A percentile compares a stretch with the other conserved stretches of the same genome.
These are phyloP conservation scores for Lytechinus variegatus DNA, from an alignment of 35 echinoderm and acorn worm species.

Conservation along the genomic window DNA sequence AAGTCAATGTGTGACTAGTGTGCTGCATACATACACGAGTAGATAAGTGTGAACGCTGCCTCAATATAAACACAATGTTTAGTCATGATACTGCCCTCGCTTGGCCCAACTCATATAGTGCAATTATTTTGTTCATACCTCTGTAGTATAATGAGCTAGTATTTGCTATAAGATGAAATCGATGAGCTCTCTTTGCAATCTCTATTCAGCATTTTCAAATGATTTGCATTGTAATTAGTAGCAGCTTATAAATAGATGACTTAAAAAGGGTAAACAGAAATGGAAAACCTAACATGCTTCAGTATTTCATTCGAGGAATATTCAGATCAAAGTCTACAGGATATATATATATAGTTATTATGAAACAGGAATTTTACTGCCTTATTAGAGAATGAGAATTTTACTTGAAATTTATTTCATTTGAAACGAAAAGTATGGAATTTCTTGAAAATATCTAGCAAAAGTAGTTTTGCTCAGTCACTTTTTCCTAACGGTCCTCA, in stretches of 20 bases:
- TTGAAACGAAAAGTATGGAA: neutral
- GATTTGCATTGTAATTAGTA: neutral
- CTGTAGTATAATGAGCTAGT: neutral
- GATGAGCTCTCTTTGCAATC: neutral
- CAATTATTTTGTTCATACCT: conserved; percentile 29
- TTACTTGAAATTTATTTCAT: neutral
- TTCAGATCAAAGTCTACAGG: too few relatives aligned
- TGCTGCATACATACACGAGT: conserved; percentile 1
- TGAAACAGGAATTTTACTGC: neutral
- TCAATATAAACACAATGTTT: neutral
- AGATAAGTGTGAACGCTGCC: neutral
- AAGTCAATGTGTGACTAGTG: neutral
- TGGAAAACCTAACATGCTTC: neutral
- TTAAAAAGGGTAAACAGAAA: neutral
- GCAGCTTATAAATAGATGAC: neutral
- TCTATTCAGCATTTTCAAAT: neutral
- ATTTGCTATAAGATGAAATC: neutral
- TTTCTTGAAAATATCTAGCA: neutral
- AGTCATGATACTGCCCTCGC: conserved; percentile 8
- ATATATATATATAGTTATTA: too few relatives aligned
- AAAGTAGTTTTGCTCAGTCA: neutral
- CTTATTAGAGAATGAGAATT: neutral
- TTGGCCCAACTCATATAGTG: conserved; percentile 42
- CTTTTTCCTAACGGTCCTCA: neutral
- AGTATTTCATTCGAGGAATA: neutral